Conservation (phyloP, 2,888 invertebrate species). For the Pantelozetes paolii region DNA sequence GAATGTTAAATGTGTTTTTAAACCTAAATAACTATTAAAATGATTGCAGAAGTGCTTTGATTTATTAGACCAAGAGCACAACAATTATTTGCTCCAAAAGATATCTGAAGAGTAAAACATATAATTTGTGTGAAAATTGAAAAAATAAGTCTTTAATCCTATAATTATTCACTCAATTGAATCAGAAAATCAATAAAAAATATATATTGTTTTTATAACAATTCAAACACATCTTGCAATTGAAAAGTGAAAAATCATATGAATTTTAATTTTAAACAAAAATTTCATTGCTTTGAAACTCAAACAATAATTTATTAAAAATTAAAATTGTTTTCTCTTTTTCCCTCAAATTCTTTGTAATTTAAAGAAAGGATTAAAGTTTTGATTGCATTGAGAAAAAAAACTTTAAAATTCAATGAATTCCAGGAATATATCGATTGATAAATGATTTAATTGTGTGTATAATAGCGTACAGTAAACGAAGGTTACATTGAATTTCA, state of each 20-base stretch:
- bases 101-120: not conserved
- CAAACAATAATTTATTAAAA: not conserved
- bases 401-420: too few species aligned
- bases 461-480: too few species aligned
- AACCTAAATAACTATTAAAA: not conserved
- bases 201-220: not conserved
- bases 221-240: not conserved
- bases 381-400: too few species aligned
- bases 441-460: too few species aligned
- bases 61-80: not conserved
- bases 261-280: not conserved
- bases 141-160: not conserved
- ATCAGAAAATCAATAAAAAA: not conserved
- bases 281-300: not conserved
- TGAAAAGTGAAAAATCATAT: constrained; percentile 11
- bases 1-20: not conserved
- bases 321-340: not conserved
- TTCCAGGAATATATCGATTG: too few species aligned
- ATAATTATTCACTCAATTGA: not conserved
- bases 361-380: too few species aligned
- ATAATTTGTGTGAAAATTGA: constrained; percentile 1
- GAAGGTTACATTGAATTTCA: too few species aligned
- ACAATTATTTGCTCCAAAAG: not conserved
- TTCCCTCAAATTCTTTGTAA: too few species aligned
- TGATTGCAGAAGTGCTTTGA: constrained; percentile 6